Evolutionary conservation across 2,888 invertebrate species (phyloP), one percentile per base, ranked within the genome.

Genomic region (Dichetophora obliterata): DNA sequence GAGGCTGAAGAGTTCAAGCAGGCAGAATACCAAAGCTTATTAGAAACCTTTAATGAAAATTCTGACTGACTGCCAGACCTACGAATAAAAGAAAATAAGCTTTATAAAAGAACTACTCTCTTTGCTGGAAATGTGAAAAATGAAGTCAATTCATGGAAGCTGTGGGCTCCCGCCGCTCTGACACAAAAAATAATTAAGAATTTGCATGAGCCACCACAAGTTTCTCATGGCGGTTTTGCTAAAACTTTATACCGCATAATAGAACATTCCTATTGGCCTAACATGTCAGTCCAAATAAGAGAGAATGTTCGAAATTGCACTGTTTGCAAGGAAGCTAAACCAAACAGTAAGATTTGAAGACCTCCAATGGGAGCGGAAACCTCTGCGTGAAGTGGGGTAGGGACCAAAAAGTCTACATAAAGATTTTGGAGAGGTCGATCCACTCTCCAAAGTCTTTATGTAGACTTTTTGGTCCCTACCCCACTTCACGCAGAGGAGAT

Each of bases 271-370:
- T 70, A 52, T 70, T 70, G 70, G 70, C 54, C 70, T 16, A 50
- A 50, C n/a, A 52, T 76, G 63, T 70, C 48, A 5, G 54, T 24
- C 8, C 57, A 76, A n/a, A 66, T 76, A 16, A 52, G 65, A 14
- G 24, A 72, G 11, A 72, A 65, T 43, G 31, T 72, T 19, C 63
- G 11, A 19, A 72, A 37, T 31, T 76, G 72, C 57, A 57, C 65
- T 4, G 22, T 72, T 22, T 76, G 76, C 27, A 76, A 76, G 43
- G 27, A 50, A 8, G 59, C 37, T 14, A 76, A 76, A 66, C n/a
- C 57, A 2, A 54, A 72, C n/a, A 76, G 72, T 31, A 11, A 57
- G 24, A 50, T 37, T 3, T 66, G 66, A 16, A 65, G 43, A 66
- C 72, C 76, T 16, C 66, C 66, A n/a, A 70, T 75, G 75, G 75